Percentiles rank a stretch among this genome's conserved stretches.
Conservation (phyloP, 2,113 vertebrate species). For the Falcunculus frontatus region DNA sequence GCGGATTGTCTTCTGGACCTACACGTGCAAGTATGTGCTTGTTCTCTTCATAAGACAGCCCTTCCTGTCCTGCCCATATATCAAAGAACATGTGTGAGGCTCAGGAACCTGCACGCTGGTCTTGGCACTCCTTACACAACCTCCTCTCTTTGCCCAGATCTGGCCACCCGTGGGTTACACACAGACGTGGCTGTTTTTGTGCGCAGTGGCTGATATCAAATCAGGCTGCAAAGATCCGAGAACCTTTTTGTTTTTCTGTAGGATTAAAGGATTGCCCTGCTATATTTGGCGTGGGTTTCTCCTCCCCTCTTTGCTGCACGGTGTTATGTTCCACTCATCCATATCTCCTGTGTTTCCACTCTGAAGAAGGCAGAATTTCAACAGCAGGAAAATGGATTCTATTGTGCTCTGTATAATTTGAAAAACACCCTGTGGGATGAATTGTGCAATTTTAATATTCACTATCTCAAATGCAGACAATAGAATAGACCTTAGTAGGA, state of each 20-base stretch:
- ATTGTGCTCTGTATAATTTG: conserved; percentile 26
- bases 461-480: conserved; percentile 27
- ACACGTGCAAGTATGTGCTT: not conserved
- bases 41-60: not conserved
- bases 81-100: not conserved
- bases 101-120: not conserved
- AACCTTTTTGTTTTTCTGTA: not conserved
- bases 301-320: not conserved
- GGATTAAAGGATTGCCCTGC: not conserved
- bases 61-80: not conserved
- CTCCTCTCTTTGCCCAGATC: not conserved
- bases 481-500: not conserved
- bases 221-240: not conserved
- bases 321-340: not conserved
- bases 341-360: conserved; percentile 21
- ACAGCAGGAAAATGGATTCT: conserved; percentile 5
- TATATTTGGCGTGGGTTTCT: not conserved
- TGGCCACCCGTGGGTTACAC: not conserved
- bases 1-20: not conserved
- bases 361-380: conserved; percentile 23
- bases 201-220: not conserved
- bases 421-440: conserved; percentile 52
- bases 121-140: not conserved
- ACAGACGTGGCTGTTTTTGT: not conserved
- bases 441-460: conserved; percentile 50